Base-by-base conservation (phyloP, 2,113 vertebrate genomes). In the Rattus norvegicus region DNA sequence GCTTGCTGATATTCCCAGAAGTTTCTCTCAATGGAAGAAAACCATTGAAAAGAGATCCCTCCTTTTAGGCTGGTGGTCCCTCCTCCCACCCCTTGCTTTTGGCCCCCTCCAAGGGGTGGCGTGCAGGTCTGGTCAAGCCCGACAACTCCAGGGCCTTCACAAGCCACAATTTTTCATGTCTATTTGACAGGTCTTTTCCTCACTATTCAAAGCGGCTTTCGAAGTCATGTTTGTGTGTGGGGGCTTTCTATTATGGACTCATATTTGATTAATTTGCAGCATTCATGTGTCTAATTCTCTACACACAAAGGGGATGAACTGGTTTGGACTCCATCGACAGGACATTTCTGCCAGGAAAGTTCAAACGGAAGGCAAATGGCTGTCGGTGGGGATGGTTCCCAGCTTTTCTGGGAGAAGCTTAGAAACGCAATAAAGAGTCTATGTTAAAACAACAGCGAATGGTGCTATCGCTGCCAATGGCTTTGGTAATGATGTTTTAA, bases 261-360 rank as follows among this genome's bases (percentile, higher is more conserved):
- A 99, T 99, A 99, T 99, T 99, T 99, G 99, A 99, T 99, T 99
- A 99, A 99, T 99, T 99, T 99, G 98, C 98, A 97, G 98, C 98
- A 99, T 99, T 99, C 99, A 99, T 97, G 88, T 97, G 97, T 98
- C 98, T 99, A 98, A 98, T 98, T 98, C 98, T 97, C 94, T 84
- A 94, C 88, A 98, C 97, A 99, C 99, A 99, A 99, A 99, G 96
- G 98, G 97, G 99, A 99, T 99, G 98, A 98, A 99, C 98, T 99
- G 96, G 98, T 97, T 98, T 94, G 98, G 98, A 99, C 99, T 99
- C 98, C 98, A 99, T 99, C 98, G 98, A 99, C 98, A 99, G 98
- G 98, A 96, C 98, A 98, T 98, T 98, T 98, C 98, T 98, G 98
- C 98, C 98, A 98, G 95, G 97, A 98, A 98, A 98, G 99, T 98